A percentile compares a stretch with the other conserved stretches of the same genome.
Evolutionary conservation across 1,140 invertebrate genomes (phyloP).

Genomic region (Acromyrmex heyeri): DNA sequence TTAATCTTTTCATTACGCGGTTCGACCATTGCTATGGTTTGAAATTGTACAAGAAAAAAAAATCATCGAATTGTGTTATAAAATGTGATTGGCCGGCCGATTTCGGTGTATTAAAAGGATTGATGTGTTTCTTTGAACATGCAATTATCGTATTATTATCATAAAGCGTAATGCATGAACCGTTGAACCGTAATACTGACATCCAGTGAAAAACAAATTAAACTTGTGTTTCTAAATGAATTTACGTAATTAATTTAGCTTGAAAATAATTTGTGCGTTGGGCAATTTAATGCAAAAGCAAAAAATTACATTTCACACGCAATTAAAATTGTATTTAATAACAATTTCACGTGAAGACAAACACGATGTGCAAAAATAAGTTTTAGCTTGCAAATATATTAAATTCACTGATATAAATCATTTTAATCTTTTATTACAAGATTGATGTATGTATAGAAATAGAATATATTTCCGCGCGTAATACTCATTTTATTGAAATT

Average conservation of each 20-base stretch:
- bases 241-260: constrained; percentile 34
- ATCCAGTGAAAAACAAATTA: constrained; percentile 12
- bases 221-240: constrained; percentile 1
- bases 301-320: constrained; percentile 18
- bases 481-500: not conserved
- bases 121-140: constrained; percentile 26
- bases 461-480: not conserved
- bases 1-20: constrained; percentile 25
- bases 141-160: constrained; percentile 33
- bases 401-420: constrained; percentile 1
- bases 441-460: not conserved
- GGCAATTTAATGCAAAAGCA: constrained; percentile 21
- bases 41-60: constrained; percentile 14
- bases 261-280: not conserved
- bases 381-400: not conserved
- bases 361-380: not conserved
- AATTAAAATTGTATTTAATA: constrained; percentile 30
- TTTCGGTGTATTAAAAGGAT: not conserved
- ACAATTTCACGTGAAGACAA: not conserved
- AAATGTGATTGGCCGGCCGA: not conserved
- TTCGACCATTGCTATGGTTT: not conserved
- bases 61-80: constrained; percentile 16
- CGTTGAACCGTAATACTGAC: not conserved
- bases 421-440: constrained; percentile 6
- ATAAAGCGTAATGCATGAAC: constrained; percentile 16